phyloP scores from a whole-genome alignment of 2,888 invertebrate genomes.

The Megamerina dolium region DNA sequence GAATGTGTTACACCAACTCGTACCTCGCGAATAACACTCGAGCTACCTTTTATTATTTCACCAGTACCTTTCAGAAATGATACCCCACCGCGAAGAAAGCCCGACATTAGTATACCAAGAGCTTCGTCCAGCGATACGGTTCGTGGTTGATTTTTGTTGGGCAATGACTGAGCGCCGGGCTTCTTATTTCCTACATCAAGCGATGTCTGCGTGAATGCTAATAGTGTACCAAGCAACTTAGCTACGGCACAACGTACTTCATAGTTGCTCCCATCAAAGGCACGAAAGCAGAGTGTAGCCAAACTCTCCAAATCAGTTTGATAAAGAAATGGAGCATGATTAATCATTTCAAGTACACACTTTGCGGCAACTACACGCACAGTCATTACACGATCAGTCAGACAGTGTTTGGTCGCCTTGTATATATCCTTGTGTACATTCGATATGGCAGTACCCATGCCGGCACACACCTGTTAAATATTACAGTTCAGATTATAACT shows the following conservation, averaged over 20 bases:
- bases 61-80: slow-evolving; percentile 89
- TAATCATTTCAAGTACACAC: slow-evolving; percentile 83
- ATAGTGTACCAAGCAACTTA: slow-evolving; percentile 72
- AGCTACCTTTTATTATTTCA: slow-evolving; percentile 93
- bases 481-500: neutral
- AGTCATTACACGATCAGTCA: slow-evolving; percentile 86
- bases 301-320: slow-evolving; percentile 88
- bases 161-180: slow-evolving; percentile 30
- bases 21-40: slow-evolving; percentile 90
- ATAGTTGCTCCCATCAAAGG: slow-evolving; percentile 87
- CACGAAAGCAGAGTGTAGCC: slow-evolving; percentile 84
- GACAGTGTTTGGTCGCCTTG: slow-evolving; percentile 79
- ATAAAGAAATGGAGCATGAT: slow-evolving; percentile 76
- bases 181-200: slow-evolving; percentile 52
- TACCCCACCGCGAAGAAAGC: slow-evolving; percentile 89
- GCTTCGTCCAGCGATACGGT: slow-evolving; percentile 83
- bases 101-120: slow-evolving; percentile 83
- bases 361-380: slow-evolving; percentile 91
- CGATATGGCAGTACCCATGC: slow-evolving; percentile 90
- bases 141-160: slow-evolving; percentile 35
- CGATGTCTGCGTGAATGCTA: slow-evolving; percentile 61
- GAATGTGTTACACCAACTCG: slow-evolving; percentile 96
- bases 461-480: slow-evolving; percentile 57
- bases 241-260: slow-evolving; percentile 90
- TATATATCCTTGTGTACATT: slow-evolving; percentile 84